phyloP scores from a whole-genome alignment of 2,888 invertebrate genomes.

The Macroteleia sp. region DNA sequence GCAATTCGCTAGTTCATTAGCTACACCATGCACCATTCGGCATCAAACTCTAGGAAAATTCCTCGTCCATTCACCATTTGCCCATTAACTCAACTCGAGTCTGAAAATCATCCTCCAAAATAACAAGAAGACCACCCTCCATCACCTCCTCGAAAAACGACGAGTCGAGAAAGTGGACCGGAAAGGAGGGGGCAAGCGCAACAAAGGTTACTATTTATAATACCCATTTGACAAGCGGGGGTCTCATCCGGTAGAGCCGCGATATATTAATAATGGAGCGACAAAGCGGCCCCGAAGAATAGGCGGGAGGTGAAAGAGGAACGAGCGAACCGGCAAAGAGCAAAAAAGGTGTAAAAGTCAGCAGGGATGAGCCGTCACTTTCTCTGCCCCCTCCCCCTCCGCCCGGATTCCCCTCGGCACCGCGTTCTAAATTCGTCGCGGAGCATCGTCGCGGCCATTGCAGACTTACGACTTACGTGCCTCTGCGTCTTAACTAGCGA shows the following conservation, averaged over 20 bases:
- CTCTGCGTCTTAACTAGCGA: constrained; percentile 70
- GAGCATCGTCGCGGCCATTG: constrained; percentile 73
- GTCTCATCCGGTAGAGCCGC: constrained; percentile 63
- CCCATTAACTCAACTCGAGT: constrained; percentile 22
- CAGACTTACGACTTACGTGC: constrained; percentile 73
- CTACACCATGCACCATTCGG: too few relatives aligned
- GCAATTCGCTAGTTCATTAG: too few relatives aligned
- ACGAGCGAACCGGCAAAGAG: constrained; percentile 41
- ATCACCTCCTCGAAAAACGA: constrained; percentile 8
- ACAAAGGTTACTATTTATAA: constrained; percentile 83
- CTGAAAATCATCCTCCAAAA: constrained; percentile 29
- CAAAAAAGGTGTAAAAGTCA: constrained; percentile 51
- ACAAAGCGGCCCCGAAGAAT: constrained; percentile 75
- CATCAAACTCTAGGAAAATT: too few relatives aligned
- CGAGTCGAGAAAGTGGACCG: constrained; percentile 49
- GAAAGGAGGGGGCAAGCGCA: constrained; percentile 68
- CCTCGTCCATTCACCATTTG: constrained; percentile 12
- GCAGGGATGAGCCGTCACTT: constrained; percentile 56
- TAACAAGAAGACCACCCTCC: constrained; percentile 48
- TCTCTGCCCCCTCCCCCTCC: constrained; percentile 11
- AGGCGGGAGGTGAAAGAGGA: constrained; percentile 50
- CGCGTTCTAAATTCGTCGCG: constrained; percentile 79
- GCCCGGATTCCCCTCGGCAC: constrained; percentile 60
- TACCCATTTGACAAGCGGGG: constrained; percentile 61
- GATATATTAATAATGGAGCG: constrained; percentile 80